Evolutionary conservation across 2,113 vertebrate genomes (phyloP), one percentile per base, ranked within the genome.

Genomic region (Hippocampus zosterae): DNA sequence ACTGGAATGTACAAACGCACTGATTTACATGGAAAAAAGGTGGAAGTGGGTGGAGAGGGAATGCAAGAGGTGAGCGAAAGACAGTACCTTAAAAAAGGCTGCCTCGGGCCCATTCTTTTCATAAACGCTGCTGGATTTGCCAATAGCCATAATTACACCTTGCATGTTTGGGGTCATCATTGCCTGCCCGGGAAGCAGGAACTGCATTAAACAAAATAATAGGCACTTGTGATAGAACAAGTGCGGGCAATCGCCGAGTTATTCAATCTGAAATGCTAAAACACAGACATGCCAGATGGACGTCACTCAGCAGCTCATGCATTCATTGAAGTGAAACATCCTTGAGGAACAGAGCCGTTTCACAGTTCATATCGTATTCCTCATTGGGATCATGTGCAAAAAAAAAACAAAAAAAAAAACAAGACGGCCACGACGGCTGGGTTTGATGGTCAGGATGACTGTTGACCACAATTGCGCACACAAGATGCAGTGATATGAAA

Each of bases 151-250:
- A 93, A 99, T 95, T 91, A 99, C 93, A 94, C 96, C 95, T 95
- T 99, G 97, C 97, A 98, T 98, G 93, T 94, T 95, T 88, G 97
- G 96, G 88, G 96, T 98, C 96, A 98, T 94, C 96, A 99, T 96
- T 70, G 96, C 94, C 96, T 98, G 94, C 92, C 93, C 90, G 91
- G 81, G 91, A 85, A 92, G 85, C 84, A 92, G 94, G 92, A 92
- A 85, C 82, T 77, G 73, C 18, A 80, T 91, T 90, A 91, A 84
- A 83, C 68, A 84, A 44, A 73, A 87, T 74, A 81, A 69, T 8
- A 72, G 76, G 76, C 76, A 23, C 68, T 74, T 50, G 68, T 69
- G 77, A 81, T 46, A 11, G 66, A 75, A 72, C 59, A 27, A 74
- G 69, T 66, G 69, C 53, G 63, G 70, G 67, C 71, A 75, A 61